Evolutionary conservation across 2,797 vertebrate genomes (phyloP), one percentile per base, ranked within the genome.

Genomic region (Alectoris magna): DNA sequence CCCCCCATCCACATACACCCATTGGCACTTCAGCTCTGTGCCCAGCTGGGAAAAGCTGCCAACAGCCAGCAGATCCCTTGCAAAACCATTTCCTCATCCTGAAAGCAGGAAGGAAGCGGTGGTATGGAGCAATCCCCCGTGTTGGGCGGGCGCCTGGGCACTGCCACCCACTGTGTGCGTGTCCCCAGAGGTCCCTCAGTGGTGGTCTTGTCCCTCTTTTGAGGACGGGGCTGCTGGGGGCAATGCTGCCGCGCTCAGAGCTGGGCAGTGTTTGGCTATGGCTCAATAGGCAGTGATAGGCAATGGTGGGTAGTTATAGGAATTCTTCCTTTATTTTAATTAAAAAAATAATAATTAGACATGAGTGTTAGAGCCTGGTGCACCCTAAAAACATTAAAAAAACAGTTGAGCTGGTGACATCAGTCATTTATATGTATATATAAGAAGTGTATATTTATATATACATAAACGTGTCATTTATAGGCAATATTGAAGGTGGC

Each of bases 21-120:
- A 9, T 74, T 0, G 1, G 2, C 5, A 7, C 10, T 56, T 26
- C 53, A 41, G 11, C 31, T 39, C 38, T 5, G 21, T 15, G 15
- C 1, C 7, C 0, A 23, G 23, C 49, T 46, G 14, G 2, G 43
- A n/a, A 24, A 73, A 85, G 51, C 3, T 14, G 26, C 2, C 10
- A 74, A 48, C 38, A 43, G 46, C 55, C 79, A 75, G 24, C 21
- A 75, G 63, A 93, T 84, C 10, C 6, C 49, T 87, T 82, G 56
- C 38, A 66, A 48, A 88, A 41, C 60, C 27, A 63, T 29, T 63
- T 41, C 39, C 60, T 38, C 60, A 26, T 41, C 60, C 60, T 12
- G 6, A 63, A 29, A 63, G 60, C 26, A 96, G 95, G 95, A 96
- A 96, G 95, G 95, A 96, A 96, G 93, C 58, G 29, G 4, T 68